phyloP scores from a whole-genome alignment of 2,888 invertebrate genomes.

The Drosophila cognata region DNA sequence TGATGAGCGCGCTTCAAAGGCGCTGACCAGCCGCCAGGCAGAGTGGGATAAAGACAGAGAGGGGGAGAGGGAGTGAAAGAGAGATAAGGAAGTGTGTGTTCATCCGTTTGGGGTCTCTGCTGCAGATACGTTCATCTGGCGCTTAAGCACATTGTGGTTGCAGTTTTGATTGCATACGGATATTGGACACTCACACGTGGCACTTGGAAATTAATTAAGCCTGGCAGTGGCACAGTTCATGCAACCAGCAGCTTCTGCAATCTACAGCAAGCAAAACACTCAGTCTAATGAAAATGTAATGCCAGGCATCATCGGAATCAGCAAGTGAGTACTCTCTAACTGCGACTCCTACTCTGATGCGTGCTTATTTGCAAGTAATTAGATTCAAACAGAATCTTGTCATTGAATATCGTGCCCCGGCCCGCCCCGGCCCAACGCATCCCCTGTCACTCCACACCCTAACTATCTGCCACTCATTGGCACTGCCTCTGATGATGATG shows the following conservation, averaged over 20 bases:
- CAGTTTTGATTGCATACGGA: constrained; percentile 73
- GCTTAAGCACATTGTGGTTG: constrained; percentile 67
- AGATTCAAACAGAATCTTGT: constrained; percentile 57
- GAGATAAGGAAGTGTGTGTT: constrained; percentile 24
- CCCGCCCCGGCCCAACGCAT: neutral
- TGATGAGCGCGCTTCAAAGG: constrained; percentile 78
- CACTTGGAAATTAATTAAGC: constrained; percentile 80
- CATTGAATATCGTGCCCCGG: constrained; percentile 10
- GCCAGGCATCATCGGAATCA: constrained; percentile 7
- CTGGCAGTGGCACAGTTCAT: constrained; percentile 43
- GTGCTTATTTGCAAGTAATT: constrained; percentile 72
- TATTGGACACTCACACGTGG: constrained; percentile 81
- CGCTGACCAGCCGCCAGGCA: constrained; percentile 29
- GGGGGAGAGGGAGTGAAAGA: neutral
- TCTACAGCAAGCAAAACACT: constrained; percentile 28
- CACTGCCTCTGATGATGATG: constrained; percentile 28
- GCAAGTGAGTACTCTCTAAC: neutral
- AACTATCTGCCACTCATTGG: constrained; percentile 2
- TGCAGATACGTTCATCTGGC: constrained; percentile 35
- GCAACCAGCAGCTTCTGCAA: constrained; percentile 18
- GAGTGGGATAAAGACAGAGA: neutral
- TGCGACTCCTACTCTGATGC: constrained; percentile 10
- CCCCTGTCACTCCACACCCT: neutral
- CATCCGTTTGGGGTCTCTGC: constrained; percentile 3
- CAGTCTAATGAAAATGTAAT: constrained; percentile 77